phyloP scores from a whole-genome alignment of 2,797 vertebrate species.

The Gastrophryne carolinensis region DNA sequence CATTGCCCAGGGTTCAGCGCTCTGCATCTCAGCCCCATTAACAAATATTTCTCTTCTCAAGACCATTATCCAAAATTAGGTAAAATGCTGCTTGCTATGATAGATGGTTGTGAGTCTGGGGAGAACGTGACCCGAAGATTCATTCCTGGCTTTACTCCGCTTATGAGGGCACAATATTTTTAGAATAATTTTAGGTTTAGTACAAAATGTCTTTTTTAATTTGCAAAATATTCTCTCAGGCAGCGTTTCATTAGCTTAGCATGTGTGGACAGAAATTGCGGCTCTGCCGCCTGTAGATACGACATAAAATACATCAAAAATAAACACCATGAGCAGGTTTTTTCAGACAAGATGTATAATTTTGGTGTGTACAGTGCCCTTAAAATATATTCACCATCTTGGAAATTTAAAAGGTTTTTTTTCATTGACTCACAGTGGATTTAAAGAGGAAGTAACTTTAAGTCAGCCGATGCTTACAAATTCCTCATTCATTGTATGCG shows the following conservation, averaged over 20 bases:
- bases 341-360: neutral
- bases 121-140: neutral
- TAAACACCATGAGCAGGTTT: neutral
- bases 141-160: neutral
- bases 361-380: too few species aligned
- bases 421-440: too few species aligned
- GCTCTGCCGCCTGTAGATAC: neutral
- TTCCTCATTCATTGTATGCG: too few species aligned
- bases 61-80: slow-evolving; percentile 12
- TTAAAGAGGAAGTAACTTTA: too few species aligned
- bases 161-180: neutral
- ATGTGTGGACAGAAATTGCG: neutral
- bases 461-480: too few species aligned
- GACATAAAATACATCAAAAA: neutral
- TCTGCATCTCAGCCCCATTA: slow-evolving; percentile 19
- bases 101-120: neutral
- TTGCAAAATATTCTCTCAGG: neutral
- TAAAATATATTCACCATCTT: too few species aligned
- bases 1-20: slow-evolving; percentile 19
- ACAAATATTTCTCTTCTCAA: slow-evolving; percentile 29
- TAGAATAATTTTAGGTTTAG: neutral
- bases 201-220: too few species aligned
- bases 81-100: slow-evolving; percentile 32
- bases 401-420: too few species aligned
- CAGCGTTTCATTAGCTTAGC: neutral